phyloP scores from a whole-genome alignment of 2,888 invertebrate genomes.

The Trachelus tabidus region DNA sequence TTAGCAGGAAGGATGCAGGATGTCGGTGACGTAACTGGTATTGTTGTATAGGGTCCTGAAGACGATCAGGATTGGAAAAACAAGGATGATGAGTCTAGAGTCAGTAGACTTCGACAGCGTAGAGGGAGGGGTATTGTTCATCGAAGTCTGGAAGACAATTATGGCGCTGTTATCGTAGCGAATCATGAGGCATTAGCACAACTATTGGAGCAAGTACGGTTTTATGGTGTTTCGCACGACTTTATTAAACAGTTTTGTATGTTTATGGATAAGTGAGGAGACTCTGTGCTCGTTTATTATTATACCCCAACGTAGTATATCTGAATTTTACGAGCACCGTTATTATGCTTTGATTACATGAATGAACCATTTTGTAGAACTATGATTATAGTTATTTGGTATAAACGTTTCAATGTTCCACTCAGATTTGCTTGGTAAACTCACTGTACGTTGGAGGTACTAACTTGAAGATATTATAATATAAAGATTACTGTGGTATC shows the following conservation, averaged over 20 bases:
- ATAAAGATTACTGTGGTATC: no score
- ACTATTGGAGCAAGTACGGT: conserved; percentile 84
- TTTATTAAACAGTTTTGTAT: neutral
- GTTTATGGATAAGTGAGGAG: neutral
- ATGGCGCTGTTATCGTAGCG: conserved; percentile 88
- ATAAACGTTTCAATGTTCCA: neutral
- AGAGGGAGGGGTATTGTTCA: conserved; percentile 87
- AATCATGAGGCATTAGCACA: conserved; percentile 92
- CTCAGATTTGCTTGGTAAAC: neutral
- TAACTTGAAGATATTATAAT: neutral
- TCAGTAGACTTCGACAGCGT: conserved; percentile 75
- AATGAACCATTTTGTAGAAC: neutral
- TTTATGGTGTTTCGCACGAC: neutral
- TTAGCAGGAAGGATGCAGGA: neutral
- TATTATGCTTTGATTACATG: neutral
- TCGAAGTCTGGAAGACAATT: conserved; percentile 88
- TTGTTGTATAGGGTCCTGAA: conserved; percentile 64
- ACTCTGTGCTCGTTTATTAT: neutral
- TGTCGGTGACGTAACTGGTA: neutral
- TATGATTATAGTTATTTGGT: neutral
- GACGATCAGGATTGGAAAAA: conserved; percentile 68
- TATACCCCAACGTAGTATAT: neutral
- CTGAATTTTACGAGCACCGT: neutral
- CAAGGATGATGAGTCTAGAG: conserved; percentile 61
- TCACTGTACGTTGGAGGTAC: neutral